Conservation (phyloP, 2,113 vertebrate species). For the Saguinus midas region DNA sequence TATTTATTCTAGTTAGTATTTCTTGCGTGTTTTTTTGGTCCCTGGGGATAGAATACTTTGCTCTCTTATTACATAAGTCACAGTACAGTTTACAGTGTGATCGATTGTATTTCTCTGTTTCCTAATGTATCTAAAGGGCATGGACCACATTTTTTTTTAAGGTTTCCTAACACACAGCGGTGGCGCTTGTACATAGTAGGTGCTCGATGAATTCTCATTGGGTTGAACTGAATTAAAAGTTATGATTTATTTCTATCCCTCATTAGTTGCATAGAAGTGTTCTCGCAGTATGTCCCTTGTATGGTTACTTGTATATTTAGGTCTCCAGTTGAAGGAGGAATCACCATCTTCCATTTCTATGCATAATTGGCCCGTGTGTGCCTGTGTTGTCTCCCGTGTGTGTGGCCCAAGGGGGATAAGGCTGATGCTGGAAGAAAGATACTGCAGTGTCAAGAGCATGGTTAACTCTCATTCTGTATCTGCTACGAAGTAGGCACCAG, state of each 20-base stretch:
- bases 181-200: not conserved
- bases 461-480: not conserved
- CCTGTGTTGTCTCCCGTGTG: not conserved
- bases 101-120: not conserved
- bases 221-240: not conserved
- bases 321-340: not conserved
- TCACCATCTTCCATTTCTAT: not conserved
- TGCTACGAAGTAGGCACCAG: not conserved
- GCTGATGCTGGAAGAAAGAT: not conserved
- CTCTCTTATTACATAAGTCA: not conserved
- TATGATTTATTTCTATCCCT: not conserved
- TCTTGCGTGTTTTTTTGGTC: not conserved
- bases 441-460: not conserved
- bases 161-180: not conserved
- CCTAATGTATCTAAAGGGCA: not conserved
- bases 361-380: not conserved
- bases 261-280: not conserved
- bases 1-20: not conserved
- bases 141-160: not conserved
- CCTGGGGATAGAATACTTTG: not conserved
- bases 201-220: not conserved
- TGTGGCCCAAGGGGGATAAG: not conserved
- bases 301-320: not conserved
- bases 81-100: not conserved
- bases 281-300: not conserved